These are phyloP conservation scores for Ptychoptera albimana DNA, from an alignment of 2,888 invertebrate genomes.

Conservation along the genomic window DNA sequence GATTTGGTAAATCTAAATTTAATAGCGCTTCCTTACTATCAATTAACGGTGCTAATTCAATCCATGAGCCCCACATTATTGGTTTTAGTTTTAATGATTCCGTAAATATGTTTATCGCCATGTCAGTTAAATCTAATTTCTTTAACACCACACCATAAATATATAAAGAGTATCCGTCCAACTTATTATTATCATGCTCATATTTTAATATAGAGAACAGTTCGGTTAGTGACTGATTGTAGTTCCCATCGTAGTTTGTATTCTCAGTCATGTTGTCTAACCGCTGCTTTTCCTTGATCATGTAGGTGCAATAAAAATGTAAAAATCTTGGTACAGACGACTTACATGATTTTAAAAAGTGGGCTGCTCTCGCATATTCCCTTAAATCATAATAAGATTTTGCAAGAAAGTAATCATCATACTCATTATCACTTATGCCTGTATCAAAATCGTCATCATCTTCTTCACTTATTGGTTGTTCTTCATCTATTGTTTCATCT, in stretches of 20 bases:
- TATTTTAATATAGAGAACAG: slow-evolving; percentile 39
- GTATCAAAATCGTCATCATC: slow-evolving; percentile 33
- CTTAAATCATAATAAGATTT: slow-evolving; percentile 81
- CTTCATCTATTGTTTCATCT: slow-evolving; percentile 35
- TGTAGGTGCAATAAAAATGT: slow-evolving; percentile 69
- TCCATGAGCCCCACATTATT: slow-evolving; percentile 90
- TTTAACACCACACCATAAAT: slow-evolving; percentile 83
- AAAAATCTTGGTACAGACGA: slow-evolving; percentile 65
- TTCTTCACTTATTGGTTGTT: slow-evolving; percentile 24
- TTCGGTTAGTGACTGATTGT: slow-evolving; percentile 34
- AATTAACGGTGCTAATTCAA: slow-evolving; percentile 75
- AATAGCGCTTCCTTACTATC: slow-evolving; percentile 62
- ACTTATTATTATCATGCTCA: slow-evolving; percentile 39
- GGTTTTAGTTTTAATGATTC: slow-evolving; percentile 66
- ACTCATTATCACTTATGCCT: slow-evolving; percentile 32
- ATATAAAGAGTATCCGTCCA: slow-evolving; percentile 80
- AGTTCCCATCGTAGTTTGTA: slow-evolving; percentile 26
- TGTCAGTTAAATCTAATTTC: slow-evolving; percentile 61
- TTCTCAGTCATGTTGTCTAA: slow-evolving; percentile 63
- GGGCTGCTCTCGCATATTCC: slow-evolving; percentile 77
- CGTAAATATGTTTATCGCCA: slow-evolving; percentile 64
- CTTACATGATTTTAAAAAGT: slow-evolving; percentile 54
- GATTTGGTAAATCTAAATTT: slow-evolving; percentile 53
- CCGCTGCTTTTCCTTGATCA: slow-evolving; percentile 81
- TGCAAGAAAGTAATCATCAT: slow-evolving; percentile 59